Evolutionary conservation across 2,797 vertebrate genomes (phyloP).

Genomic region (Ficedula albicollis): DNA sequence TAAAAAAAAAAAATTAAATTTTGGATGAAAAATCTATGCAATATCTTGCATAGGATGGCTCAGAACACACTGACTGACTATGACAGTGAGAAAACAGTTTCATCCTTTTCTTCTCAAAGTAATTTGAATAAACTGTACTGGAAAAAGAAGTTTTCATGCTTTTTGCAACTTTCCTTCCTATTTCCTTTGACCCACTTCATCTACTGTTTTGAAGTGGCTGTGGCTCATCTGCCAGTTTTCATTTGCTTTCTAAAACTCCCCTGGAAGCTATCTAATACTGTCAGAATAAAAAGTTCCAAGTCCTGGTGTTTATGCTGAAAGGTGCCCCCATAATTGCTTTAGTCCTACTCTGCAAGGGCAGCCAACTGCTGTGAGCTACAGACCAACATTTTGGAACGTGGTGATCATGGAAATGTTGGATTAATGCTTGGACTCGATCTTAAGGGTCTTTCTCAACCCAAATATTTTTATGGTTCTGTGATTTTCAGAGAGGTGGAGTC

Average conservation of each 20-base stretch:
- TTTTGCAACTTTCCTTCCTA: constrained; percentile 4
- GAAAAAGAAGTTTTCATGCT: not conserved
- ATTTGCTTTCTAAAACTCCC: constrained; percentile 9
- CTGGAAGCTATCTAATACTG: not conserved
- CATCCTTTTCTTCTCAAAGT: not conserved
- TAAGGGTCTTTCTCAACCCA: not conserved
- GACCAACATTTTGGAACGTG: not conserved
- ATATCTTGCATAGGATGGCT: not conserved
- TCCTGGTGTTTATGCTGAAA: constrained; percentile 11
- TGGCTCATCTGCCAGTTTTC: constrained; percentile 40
- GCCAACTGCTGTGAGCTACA: not conserved
- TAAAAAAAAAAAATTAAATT: not conserved
- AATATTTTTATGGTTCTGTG: not conserved
- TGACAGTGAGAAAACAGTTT: not conserved
- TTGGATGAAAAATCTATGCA: not conserved
- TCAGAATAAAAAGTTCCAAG: constrained; percentile 8
- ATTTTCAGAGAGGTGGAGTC: not conserved
- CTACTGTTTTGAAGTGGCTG: constrained; percentile 18
- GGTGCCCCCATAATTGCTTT: not conserved
- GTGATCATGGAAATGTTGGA: not conserved
- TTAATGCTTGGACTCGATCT: not conserved
- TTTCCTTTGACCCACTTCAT: constrained; percentile 9
- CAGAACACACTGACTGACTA: not conserved
- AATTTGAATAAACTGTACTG: not conserved
- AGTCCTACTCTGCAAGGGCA: not conserved